Base-by-base conservation (phyloP, 2,113 vertebrate genomes). In the Carettochelys insculpta region DNA sequence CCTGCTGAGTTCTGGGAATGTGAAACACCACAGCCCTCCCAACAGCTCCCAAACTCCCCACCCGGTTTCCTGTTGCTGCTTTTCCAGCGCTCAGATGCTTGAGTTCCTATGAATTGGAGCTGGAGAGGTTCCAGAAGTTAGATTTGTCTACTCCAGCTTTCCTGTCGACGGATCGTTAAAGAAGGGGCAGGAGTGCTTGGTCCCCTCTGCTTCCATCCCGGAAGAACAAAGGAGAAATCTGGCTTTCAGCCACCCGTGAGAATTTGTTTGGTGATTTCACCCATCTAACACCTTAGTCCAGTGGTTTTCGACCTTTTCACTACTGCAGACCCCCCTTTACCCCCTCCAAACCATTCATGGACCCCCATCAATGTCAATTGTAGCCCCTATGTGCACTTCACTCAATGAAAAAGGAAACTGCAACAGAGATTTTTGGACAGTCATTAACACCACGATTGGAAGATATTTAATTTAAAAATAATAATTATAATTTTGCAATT, bases 41-140 rank as follows among this genome's bases (percentile, higher is more conserved):
- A 95, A 96, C 96, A 95, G 97, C 97, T 96, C 92, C 94, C 89
- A 93, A 96, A 97, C 95, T 93, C 94, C 95, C 96, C 95, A 94
- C 81, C 88, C 96, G 94, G 90, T 92, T 97, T 97, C 97, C 95
- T 97, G 96, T 92, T 78, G 95, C 95, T 89, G 95, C 88, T 95
- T 95, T 93, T 89, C 92, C 92, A 75, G 86, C 0, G 91, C 93
- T 92, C 93, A 85, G 94, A 95, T 84, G 89, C 94, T 94, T 38
- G 78, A 94, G 95, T 95, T 97, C 95, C 95, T 0, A 94, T 78
- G 93, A 94, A 94, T 92, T 53, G 80, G 75, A 94, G 27, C 71
- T 95, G 97, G 97, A 95, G 77, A 22, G 82, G 20, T 50, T 96
- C 97, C 97, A 97, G 96, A 48, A 58, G 5, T 80, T 20, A 82